phyloP scores from a whole-genome alignment of 2,113 vertebrate species.

The Pan paniscus region DNA sequence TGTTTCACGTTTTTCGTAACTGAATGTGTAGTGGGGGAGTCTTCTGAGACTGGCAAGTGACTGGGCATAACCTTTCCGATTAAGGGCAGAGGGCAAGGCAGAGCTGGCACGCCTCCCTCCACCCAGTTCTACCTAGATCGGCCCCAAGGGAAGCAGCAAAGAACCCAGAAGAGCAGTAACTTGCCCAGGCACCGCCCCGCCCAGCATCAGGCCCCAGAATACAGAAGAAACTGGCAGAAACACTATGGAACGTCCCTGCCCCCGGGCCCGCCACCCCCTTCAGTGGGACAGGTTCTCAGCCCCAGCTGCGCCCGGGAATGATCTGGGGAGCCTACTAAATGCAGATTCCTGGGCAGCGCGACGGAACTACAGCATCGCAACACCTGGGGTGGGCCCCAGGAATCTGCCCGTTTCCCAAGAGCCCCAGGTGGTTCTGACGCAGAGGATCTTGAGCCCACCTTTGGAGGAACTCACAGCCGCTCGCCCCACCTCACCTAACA shows the following conservation, averaged over 20 bases:
- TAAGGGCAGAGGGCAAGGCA: neutral
- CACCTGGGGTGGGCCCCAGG: neutral
- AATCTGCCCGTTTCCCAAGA: neutral
- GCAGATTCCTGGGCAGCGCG: neutral
- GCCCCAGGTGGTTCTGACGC: neutral
- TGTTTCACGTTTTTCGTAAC: neutral
- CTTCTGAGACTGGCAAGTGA: neutral
- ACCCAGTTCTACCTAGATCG: neutral
- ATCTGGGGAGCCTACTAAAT: neutral
- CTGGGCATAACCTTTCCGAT: neutral
- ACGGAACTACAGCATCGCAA: neutral
- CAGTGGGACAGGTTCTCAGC: neutral
- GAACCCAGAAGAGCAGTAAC: neutral
- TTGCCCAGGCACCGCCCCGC: neutral
- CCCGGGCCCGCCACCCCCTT: neutral
- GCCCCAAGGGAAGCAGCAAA: neutral
- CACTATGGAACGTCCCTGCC: neutral
- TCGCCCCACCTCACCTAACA: slow-evolving; percentile 43
- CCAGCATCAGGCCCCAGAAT: neutral
- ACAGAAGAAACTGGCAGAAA: neutral
- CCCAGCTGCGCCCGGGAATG: neutral
- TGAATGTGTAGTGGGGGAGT: neutral
- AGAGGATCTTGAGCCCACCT: neutral
- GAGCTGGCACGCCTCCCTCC: neutral
- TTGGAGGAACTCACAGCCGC: neutral